phyloP scores from a whole-genome alignment of 2,888 invertebrate species.

The Chesias legatella region DNA sequence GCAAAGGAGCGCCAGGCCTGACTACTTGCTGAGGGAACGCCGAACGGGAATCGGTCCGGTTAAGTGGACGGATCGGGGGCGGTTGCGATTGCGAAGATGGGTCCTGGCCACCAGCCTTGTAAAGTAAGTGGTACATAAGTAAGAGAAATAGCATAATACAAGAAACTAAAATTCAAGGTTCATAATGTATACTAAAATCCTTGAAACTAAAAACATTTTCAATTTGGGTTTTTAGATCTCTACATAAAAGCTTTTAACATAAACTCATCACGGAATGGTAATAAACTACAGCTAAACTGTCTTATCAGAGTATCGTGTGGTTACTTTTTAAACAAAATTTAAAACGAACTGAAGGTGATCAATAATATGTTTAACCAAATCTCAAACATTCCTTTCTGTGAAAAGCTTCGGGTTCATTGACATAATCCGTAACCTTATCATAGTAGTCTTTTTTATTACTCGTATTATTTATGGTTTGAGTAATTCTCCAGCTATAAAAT shows the following conservation, averaged over 20 bases:
- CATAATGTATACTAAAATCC: background rate
- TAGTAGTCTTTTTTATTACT: constrained; percentile 4
- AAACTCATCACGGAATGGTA: constrained; percentile 12
- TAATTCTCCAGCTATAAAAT: constrained; percentile 22
- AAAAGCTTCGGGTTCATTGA: constrained; percentile 15
- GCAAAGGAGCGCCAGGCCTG: constrained; percentile 52
- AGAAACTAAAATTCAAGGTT: too few relatives aligned
- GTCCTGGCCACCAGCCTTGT: constrained; percentile 55
- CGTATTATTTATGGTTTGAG: constrained; percentile 19
- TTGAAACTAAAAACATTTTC: constrained; percentile 11
- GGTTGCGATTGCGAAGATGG: constrained; percentile 43
- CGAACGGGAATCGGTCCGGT: constrained; percentile 63
- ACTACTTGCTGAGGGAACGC: constrained; percentile 52
- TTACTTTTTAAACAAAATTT: constrained; percentile 1
- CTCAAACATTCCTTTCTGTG: background rate
- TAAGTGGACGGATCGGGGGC: constrained; percentile 58
- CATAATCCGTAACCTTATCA: constrained; percentile 8
- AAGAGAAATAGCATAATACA: background rate
- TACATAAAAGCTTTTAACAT: constrained; percentile 15
- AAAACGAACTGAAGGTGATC: too few relatives aligned
- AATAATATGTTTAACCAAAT: background rate
- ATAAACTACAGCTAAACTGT: constrained; percentile 11
- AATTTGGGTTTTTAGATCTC: constrained; percentile 9
- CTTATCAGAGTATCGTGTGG: constrained; percentile 12
- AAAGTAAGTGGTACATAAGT: constrained; percentile 24